Conservation (phyloP, 2,797 vertebrate genomes). For the Fundulus diaphanus region DNA sequence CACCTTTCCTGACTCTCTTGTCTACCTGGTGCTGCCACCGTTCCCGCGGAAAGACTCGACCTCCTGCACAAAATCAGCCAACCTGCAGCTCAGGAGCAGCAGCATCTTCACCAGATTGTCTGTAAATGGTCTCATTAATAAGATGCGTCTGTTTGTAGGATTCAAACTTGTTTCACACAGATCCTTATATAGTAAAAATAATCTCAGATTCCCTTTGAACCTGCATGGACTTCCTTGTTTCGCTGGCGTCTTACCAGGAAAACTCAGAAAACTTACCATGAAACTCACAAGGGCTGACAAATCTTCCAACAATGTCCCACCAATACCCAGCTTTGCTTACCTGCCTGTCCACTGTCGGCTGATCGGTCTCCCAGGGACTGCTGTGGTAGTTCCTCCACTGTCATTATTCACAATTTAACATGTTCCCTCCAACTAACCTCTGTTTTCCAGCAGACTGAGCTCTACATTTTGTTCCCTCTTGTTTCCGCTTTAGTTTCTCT, state of each 20-base stretch:
- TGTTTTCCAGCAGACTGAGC: background rate
- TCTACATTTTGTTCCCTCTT: background rate
- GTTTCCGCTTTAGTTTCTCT: background rate
- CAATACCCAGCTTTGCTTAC: background rate
- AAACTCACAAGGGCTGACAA: background rate
- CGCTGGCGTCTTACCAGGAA: background rate
- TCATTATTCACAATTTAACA: background rate
- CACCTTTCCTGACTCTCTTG: background rate
- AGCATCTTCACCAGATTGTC: too few species aligned
- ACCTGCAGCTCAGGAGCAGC: too few species aligned
- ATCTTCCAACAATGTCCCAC: too few species aligned
- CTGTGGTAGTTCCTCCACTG: too few species aligned
- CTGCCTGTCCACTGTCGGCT: background rate
- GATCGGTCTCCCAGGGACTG: background rate
- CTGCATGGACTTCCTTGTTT: background rate
- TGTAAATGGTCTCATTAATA: too few species aligned
- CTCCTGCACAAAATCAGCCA: too few species aligned
- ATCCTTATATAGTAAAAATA: too few species aligned
- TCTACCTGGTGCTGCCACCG: background rate
- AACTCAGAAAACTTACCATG: background rate
- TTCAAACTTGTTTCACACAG: too few species aligned
- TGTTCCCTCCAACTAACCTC: background rate
- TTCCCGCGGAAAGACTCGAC: background rate
- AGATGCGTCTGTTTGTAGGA: too few species aligned
- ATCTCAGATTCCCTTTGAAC: background rate